Evolutionary conservation across 1,140 invertebrate species (phyloP).

Genomic region (Trachymyrmex septentrionalis): DNA sequence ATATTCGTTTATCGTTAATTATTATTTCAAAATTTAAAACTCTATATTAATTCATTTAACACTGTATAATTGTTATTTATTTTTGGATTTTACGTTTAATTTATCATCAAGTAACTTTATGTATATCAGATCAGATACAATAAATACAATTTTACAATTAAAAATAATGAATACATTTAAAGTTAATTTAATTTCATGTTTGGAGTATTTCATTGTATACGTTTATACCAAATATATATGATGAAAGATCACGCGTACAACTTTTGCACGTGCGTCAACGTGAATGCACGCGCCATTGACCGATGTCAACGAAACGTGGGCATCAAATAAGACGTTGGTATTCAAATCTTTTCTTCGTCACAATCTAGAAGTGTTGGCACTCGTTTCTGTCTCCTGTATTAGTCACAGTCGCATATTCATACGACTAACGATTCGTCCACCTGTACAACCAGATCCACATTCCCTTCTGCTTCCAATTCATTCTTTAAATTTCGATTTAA

Average conservation of each 20-base stretch:
- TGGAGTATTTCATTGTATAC: neutral
- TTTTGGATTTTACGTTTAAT: neutral
- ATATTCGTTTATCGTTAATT: too few relatives aligned
- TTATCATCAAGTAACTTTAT: neutral
- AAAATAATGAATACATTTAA: neutral
- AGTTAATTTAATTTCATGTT: neutral
- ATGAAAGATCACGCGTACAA: neutral
- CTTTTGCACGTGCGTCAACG: slow-evolving; percentile 34
- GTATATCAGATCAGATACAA: neutral
- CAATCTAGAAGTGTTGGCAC: slow-evolving; percentile 55
- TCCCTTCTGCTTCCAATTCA: neutral
- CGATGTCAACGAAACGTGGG: slow-evolving; percentile 65
- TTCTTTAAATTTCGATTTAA: slow-evolving; percentile 16
- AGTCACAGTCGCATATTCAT: slow-evolving; percentile 56
- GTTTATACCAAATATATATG: neutral
- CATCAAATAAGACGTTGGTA: slow-evolving; percentile 24
- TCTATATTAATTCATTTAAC: neutral
- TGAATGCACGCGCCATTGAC: slow-evolving; percentile 23
- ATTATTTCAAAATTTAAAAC: too few relatives aligned
- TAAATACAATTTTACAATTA: neutral
- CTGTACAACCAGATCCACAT: neutral
- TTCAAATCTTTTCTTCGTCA: slow-evolving; percentile 38
- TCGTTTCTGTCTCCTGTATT: slow-evolving; percentile 17
- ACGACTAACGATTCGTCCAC: neutral
- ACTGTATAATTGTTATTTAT: neutral